Percentiles rank a stretch among this genome's conserved stretches.
phyloP scores from a whole-genome alignment of 2,113 vertebrate genomes.

The Peromyscus leucopus region DNA sequence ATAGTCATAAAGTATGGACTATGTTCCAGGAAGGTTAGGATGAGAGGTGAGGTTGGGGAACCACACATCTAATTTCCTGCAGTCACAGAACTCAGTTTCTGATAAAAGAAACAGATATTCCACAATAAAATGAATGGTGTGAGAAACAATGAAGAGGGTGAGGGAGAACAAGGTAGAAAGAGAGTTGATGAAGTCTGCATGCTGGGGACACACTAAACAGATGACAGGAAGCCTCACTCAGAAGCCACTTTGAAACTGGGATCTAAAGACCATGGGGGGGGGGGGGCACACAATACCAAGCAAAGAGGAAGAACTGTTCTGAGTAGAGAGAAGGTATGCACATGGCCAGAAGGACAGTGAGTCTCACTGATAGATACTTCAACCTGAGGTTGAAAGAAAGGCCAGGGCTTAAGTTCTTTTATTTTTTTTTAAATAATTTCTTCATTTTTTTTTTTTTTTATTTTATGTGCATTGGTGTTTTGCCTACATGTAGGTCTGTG shows the following conservation, averaged over 20 bases:
- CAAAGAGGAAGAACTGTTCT: neutral
- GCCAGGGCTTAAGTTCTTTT: conserved; percentile 30
- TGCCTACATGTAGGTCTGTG: too few relatives aligned
- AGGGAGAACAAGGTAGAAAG: neutral
- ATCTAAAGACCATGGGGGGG: neutral
- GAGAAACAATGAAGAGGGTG: neutral
- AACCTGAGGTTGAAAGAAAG: neutral
- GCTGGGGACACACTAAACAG: neutral
- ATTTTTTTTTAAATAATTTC: neutral
- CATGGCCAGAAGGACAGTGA: conserved; percentile 16
- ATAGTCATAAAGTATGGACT: neutral
- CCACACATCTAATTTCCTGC: neutral
- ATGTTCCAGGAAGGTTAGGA: neutral
- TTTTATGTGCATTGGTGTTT: too few relatives aligned
- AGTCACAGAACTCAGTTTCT: neutral
- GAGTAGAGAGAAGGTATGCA: too few relatives aligned
- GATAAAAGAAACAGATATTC: neutral
- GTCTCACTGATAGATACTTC: neutral
- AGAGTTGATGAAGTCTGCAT: neutral
- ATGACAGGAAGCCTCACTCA: neutral
- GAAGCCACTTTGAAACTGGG: neutral
- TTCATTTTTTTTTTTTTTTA: too few relatives aligned
- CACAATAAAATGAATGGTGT: neutral
- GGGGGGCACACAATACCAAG: too few relatives aligned
- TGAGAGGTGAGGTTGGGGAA: neutral